phyloP scores from a whole-genome alignment of 1,140 invertebrate genomes.

The Hestina assimilis region DNA sequence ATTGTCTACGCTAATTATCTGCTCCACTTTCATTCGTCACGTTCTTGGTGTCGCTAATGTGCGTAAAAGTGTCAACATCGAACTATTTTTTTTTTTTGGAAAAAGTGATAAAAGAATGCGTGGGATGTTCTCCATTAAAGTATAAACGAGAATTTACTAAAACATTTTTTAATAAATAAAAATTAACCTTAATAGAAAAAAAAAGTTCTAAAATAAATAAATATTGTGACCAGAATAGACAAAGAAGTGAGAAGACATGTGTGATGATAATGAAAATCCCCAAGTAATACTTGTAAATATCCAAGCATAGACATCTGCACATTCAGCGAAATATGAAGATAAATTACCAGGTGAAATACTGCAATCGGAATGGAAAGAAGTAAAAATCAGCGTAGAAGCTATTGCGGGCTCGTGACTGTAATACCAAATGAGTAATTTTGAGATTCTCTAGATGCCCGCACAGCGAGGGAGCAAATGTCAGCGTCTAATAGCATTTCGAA shows the following conservation, averaged over 20 bases:
- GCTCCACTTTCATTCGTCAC: constrained; percentile 44
- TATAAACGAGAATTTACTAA: neutral
- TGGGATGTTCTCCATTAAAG: constrained; percentile 3
- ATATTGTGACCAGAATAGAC: too few species aligned
- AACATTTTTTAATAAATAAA: neutral
- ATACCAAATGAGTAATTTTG: constrained; percentile 73
- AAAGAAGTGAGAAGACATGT: constrained; percentile 4
- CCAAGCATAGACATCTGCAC: neutral
- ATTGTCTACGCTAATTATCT: constrained; percentile 57
- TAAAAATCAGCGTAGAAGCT: constrained; percentile 71
- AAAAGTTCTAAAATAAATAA: too few species aligned
- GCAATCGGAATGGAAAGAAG: constrained; percentile 74
- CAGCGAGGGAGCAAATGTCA: constrained; percentile 65
- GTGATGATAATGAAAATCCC: neutral
- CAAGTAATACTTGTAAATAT: constrained; percentile 1
- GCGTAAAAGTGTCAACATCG: constrained; percentile 49
- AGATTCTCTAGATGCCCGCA: constrained; percentile 65
- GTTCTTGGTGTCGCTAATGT: constrained; percentile 40
- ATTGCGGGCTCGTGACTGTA: constrained; percentile 66
- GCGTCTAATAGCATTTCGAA: constrained; percentile 64
- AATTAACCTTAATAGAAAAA: too few species aligned
- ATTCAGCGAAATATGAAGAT: constrained; percentile 55
- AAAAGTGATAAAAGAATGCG: constrained; percentile 11
- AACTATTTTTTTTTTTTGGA: constrained; percentile 8
- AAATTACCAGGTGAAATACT: constrained; percentile 68